Percentiles rank a stretch among this genome's conserved stretches.
These are phyloP conservation scores for Bombus soroeensis DNA, from an alignment of 1,140 invertebrate species.

Conservation along the genomic window DNA sequence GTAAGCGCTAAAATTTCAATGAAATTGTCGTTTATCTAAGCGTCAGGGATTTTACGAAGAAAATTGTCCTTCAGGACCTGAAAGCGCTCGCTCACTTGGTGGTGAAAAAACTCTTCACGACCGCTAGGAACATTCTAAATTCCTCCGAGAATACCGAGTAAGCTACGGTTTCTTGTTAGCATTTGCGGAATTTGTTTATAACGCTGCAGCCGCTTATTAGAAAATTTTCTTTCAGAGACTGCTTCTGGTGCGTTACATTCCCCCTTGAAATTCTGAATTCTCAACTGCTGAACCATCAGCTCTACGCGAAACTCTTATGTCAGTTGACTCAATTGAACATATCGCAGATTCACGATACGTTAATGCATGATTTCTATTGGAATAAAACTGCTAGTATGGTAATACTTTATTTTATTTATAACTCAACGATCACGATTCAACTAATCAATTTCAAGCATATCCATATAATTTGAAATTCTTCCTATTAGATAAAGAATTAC, in stretches of 20 bases:
- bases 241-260: slow-evolving; percentile 73
- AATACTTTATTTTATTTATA: neutral
- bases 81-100: slow-evolving; percentile 63
- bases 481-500: slow-evolving; percentile 69
- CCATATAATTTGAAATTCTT: neutral
- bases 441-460: too few species aligned
- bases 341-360: slow-evolving; percentile 65
- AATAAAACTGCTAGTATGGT: slow-evolving; percentile 77
- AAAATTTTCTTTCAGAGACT: slow-evolving; percentile 63
- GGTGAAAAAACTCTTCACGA: slow-evolving; percentile 63
- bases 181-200: neutral
- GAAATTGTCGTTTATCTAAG: too few species aligned
- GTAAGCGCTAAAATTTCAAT: slow-evolving; percentile 21
- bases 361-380: slow-evolving; percentile 74
- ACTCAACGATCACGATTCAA: too few species aligned
- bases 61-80: slow-evolving; percentile 57
- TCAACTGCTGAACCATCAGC: slow-evolving; percentile 70
- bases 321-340: slow-evolving; percentile 66
- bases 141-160: slow-evolving; percentile 49
- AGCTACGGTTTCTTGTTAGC: slow-evolving; percentile 8
- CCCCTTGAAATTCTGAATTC: slow-evolving; percentile 76
- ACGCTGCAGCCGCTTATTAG: neutral
- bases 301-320: slow-evolving; percentile 73
- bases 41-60: neutral
- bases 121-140: slow-evolving; percentile 61